Percentiles rank a stretch among this genome's conserved stretches.
Conservation (phyloP, 1,140 invertebrate species). For the Pogonomyrmex barbatus region DNA sequence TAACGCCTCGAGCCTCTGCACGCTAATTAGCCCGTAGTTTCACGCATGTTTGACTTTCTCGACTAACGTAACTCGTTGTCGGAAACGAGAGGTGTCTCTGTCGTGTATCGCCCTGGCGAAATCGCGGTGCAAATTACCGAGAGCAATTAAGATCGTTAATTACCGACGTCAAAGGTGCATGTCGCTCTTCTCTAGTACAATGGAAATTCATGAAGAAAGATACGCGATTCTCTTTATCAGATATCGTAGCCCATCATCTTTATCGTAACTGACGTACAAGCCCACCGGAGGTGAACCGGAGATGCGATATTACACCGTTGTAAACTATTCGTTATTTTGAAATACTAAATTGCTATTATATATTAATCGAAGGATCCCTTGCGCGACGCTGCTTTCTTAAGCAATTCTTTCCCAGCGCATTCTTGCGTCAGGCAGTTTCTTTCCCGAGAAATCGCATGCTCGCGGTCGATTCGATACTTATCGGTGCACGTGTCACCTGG, state of each 20-base stretch:
- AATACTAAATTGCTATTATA: neutral
- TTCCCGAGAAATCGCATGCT: slow-evolving; percentile 44
- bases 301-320: neutral
- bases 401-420: neutral
- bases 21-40: slow-evolving; percentile 72
- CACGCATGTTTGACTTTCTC: slow-evolving; percentile 71
- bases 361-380: neutral
- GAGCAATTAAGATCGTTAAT: slow-evolving; percentile 73
- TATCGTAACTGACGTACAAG: neutral
- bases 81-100: slow-evolving; percentile 30
- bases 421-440: slow-evolving; percentile 2
- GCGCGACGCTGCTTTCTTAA: neutral
- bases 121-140: slow-evolving; percentile 66
- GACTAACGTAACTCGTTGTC: slow-evolving; percentile 30
- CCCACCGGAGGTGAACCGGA: neutral
- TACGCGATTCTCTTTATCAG: slow-evolving; percentile 67
- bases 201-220: slow-evolving; percentile 56
- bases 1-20: slow-evolving; percentile 24
- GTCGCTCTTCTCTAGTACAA: slow-evolving; percentile 53
- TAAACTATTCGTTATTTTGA: neutral
- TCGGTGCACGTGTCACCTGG: slow-evolving; percentile 66
- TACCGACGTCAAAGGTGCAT: slow-evolving; percentile 66
- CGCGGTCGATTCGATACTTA: slow-evolving; percentile 65
- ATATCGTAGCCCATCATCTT: slow-evolving; percentile 27
- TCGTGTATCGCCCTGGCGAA: slow-evolving; percentile 46